Evolutionary conservation across 2,113 vertebrate genomes (phyloP).

Genomic region (Romanogobio albipinnatus): DNA sequence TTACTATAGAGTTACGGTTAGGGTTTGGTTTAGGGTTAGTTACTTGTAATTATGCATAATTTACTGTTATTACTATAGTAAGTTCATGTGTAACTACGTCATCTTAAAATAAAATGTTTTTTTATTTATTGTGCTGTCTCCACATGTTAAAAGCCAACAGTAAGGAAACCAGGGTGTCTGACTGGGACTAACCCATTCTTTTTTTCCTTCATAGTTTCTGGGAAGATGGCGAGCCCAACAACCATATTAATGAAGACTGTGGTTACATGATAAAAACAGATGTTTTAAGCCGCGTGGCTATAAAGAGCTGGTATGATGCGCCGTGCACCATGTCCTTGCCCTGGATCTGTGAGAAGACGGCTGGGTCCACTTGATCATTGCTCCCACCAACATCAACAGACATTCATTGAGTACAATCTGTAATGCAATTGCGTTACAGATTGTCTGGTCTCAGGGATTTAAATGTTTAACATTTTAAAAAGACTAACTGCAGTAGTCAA

Average conservation of each 20-base stretch:
- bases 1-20: too few relatives aligned
- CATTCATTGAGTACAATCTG: background rate
- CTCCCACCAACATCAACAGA: background rate
- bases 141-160: background rate
- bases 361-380: slow-evolving; percentile 18
- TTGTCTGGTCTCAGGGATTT: background rate
- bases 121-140: background rate
- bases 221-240: slow-evolving; percentile 75
- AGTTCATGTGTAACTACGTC: too few relatives aligned
- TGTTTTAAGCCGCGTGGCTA: slow-evolving; percentile 55
- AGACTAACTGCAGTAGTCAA: background rate
- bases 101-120: too few relatives aligned
- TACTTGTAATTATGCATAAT: too few relatives aligned
- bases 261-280: slow-evolving; percentile 72
- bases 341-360: slow-evolving; percentile 72
- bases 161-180: background rate
- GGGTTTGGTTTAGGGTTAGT: too few relatives aligned
- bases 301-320: slow-evolving; percentile 74
- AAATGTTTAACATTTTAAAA: background rate
- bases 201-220: slow-evolving; percentile 66
- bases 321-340: slow-evolving; percentile 63
- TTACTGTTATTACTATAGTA: too few relatives aligned
- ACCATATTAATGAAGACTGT: slow-evolving; percentile 76
- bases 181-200: background rate
- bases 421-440: background rate